Evolutionary conservation across 1,140 invertebrate genomes (phyloP), one percentile per base, ranked within the genome.

Genomic region (Lerema accius): DNA sequence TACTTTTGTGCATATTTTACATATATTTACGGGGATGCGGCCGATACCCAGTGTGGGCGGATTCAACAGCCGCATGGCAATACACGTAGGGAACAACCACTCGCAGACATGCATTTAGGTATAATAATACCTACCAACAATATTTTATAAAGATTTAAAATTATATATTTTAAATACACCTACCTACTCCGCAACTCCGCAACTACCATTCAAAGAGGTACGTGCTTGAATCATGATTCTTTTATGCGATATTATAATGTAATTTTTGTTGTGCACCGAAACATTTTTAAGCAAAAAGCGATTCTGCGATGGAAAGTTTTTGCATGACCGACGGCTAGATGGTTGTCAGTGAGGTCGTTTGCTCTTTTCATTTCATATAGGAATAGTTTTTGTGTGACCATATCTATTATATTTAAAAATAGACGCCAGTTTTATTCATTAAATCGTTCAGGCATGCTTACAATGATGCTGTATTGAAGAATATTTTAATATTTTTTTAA

Each of bases 1-100:
- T 82, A 78, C 80, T 82, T 83, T 82, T 80, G 77, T 76, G 77
- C 82, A 84, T 86, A 86, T 86, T 87, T 87, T 86, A 85, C 76
- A 85, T 82, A 86, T 80, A 84, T 86, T 84, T 85, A 78, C 73
- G 66, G 71, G 79, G 71, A 79, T 80, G 79, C 68, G 49, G 67
- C 69, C 58, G 80, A 84, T 82, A 77, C 76, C 65, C 67, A 46
- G 75, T 74, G 84, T 89, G 79, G 84, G 84, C 82, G 83, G 79
- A 79, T 58, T 68, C 65, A 58, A 69, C 62, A 70, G 59, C 70
- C 71, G 78, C 80, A 83, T 86, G 76, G 72, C 84, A 86, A 86
- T 88, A 77, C 65, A 75, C 37, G 55, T 71, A 56, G 16, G 63
- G 70, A 71, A 67, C 65, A 71, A 60, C 42, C 43, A 49, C 64